phyloP scores from a whole-genome alignment of 2,797 vertebrate genomes.

The Cichlasoma orientale region DNA sequence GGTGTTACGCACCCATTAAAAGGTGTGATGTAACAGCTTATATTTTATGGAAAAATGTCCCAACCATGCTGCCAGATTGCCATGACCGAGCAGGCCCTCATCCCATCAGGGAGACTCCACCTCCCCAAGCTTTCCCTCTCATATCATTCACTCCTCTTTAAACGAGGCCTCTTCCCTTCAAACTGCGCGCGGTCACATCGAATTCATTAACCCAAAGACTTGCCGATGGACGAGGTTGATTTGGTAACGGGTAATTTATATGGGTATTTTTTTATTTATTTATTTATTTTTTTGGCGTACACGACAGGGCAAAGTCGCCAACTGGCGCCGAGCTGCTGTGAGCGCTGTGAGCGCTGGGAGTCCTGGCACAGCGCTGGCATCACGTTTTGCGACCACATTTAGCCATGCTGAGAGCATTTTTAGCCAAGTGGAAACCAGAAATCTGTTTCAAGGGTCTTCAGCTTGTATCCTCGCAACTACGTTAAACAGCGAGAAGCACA shows the following conservation, averaged over 20 bases:
- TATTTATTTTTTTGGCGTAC: slow-evolving; percentile 72
- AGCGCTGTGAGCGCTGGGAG: slow-evolving; percentile 52
- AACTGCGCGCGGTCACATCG: slow-evolving; percentile 58
- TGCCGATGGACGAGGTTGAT: slow-evolving; percentile 64
- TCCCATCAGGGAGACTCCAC: slow-evolving; percentile 38
- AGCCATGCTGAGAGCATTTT: slow-evolving; percentile 76
- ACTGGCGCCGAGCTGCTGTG: slow-evolving; percentile 76
- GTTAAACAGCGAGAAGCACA: slow-evolving; percentile 34
- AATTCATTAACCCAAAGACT: slow-evolving; percentile 68
- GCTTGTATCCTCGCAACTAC: slow-evolving; percentile 31
- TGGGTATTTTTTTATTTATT: slow-evolving; percentile 76
- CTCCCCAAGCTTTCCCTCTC: slow-evolving; percentile 6
- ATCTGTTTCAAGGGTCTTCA: slow-evolving; percentile 68
- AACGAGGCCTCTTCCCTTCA: slow-evolving; percentile 36
- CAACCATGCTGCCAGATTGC: slow-evolving; percentile 51
- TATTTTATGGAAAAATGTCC: slow-evolving; percentile 65
- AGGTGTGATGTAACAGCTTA: slow-evolving; percentile 71
- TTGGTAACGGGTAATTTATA: slow-evolving; percentile 79
- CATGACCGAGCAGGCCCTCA: slow-evolving; percentile 41
- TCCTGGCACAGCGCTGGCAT: slow-evolving; percentile 75
- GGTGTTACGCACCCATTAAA: slow-evolving; percentile 64
- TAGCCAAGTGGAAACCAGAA: slow-evolving; percentile 77
- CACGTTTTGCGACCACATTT: slow-evolving; percentile 82
- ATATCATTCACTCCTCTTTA: slow-evolving; percentile 53
- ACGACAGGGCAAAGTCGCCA: slow-evolving; percentile 71